Conservation (phyloP, 2,797 vertebrate genomes). For the Bovichtus diacanthus region DNA sequence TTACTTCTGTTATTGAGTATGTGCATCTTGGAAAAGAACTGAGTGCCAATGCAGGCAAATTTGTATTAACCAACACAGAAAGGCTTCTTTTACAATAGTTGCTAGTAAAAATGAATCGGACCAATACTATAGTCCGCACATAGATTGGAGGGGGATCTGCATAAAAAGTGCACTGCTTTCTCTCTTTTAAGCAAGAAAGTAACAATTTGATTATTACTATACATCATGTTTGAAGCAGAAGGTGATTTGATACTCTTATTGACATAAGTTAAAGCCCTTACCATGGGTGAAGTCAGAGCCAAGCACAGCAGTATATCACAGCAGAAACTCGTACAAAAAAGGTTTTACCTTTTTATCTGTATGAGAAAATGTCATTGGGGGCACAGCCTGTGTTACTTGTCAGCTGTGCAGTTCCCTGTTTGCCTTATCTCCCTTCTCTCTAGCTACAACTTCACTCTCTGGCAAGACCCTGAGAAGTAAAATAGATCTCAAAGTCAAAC, state of each 20-base stretch:
- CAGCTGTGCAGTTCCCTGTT: constrained; percentile 57
- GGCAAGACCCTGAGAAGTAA: constrained; percentile 71
- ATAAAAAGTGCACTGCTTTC: background rate
- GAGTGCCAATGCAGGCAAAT: background rate
- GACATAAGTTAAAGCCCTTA: constrained; percentile 50
- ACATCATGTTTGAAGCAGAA: constrained; percentile 50
- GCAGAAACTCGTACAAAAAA: constrained; percentile 49
- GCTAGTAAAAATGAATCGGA: background rate
- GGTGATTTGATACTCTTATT: constrained; percentile 29
- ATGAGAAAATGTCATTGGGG: constrained; percentile 70
- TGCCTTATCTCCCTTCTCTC: constrained; percentile 74
- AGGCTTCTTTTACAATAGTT: background rate
- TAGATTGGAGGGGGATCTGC: background rate
- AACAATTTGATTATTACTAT: constrained; percentile 42
- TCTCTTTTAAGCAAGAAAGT: constrained; percentile 5
- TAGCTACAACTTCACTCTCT: constrained; percentile 70
- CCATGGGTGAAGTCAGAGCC: constrained; percentile 26
- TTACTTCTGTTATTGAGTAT: background rate
- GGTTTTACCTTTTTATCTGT: constrained; percentile 71
- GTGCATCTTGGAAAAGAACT: background rate
- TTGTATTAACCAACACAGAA: background rate
- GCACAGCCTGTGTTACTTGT: constrained; percentile 67
- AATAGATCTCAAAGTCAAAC: constrained; percentile 81
- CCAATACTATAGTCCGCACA: constrained; percentile 2
- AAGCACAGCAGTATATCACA: constrained; percentile 61